Percentiles rank a stretch among this genome's conserved stretches.
These are phyloP conservation scores for Pyrrhosoma nymphula DNA, from an alignment of 2,888 invertebrate species.

Conservation along the genomic window DNA sequence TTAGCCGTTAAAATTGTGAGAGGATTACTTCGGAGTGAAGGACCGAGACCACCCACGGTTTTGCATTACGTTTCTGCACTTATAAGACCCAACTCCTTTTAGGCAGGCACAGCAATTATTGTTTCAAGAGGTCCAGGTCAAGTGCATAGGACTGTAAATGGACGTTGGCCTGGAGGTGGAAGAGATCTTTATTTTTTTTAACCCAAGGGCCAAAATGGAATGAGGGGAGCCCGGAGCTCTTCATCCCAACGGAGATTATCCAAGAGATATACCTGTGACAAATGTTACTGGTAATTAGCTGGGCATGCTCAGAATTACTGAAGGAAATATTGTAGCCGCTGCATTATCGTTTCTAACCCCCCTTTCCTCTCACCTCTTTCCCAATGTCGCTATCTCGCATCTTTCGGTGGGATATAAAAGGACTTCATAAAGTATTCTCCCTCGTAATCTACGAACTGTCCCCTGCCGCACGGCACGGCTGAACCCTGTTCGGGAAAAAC, in stretches of 20 bases:
- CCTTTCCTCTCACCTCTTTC: neutral
- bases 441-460: neutral
- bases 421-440: neutral
- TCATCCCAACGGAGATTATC: slow-evolving; percentile 55
- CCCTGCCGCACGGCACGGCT: neutral
- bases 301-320: slow-evolving; percentile 57
- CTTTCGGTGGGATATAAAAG: neutral
- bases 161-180: neutral
- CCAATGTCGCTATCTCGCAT: neutral
- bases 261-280: slow-evolving; percentile 30
- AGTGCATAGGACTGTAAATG: neutral
- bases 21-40: no score
- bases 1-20: no score
- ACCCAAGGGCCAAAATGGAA: neutral
- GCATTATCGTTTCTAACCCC: neutral
- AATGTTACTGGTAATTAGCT: slow-evolving; percentile 48
- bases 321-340: slow-evolving; percentile 4
- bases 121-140: slow-evolving; percentile 13
- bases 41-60: neutral
- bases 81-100: neutral
- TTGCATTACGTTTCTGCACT: slow-evolving; percentile 16
- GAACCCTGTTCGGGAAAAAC: neutral
- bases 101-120: neutral
- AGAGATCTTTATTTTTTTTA: neutral
- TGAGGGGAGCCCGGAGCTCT: neutral